Evolutionary conservation across 1,140 invertebrate genomes (phyloP).

Genomic region (Cherax destructor): DNA sequence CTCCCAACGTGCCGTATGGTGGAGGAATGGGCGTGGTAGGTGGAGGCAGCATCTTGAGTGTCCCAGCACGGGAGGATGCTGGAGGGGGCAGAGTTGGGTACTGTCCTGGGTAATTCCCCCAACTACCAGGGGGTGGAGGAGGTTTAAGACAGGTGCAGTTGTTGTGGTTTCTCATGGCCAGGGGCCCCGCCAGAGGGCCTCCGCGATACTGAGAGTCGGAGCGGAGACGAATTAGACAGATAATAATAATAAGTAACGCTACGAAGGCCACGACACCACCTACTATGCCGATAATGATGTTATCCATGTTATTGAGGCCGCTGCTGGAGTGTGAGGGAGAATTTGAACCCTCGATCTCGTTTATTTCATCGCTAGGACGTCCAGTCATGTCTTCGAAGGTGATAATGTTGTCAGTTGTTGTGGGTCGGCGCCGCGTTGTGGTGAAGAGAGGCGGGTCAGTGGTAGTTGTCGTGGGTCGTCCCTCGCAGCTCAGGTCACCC

Average conservation of each 20-base stretch:
- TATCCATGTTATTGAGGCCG: conserved; percentile 87
- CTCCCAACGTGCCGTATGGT: conserved; percentile 73
- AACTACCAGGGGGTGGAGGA: conserved; percentile 71
- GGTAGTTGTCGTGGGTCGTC: conserved; percentile 74
- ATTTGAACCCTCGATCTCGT: conserved; percentile 49
- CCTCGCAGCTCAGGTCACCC: conserved; percentile 86
- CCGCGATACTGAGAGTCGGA: conserved; percentile 83
- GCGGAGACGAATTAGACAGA: conserved; percentile 84
- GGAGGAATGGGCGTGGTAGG: conserved; percentile 72
- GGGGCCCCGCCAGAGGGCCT: conserved; percentile 80
- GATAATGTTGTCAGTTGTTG: conserved; percentile 62
- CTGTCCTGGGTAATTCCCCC: conserved; percentile 73
- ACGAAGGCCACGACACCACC: conserved; percentile 93
- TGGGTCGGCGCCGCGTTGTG: conserved; percentile 47
- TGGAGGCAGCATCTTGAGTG: conserved; percentile 70
- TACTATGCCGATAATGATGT: conserved; percentile 92
- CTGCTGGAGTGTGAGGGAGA: conserved; percentile 49
- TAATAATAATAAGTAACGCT: conserved; percentile 88
- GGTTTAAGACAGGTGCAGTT: conserved; percentile 76
- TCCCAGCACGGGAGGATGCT: conserved; percentile 74
- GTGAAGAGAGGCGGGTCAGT: conserved; percentile 89
- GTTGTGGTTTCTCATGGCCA: conserved; percentile 75
- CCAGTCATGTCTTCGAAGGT: conserved; percentile 60
- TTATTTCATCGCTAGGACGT: conserved; percentile 27
- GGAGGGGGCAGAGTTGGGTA: conserved; percentile 71